A percentile compares a stretch with the other conserved stretches of the same genome.
Evolutionary conservation across 2,888 invertebrate genomes (phyloP).

Genomic region (Agrotis ipsilon): DNA sequence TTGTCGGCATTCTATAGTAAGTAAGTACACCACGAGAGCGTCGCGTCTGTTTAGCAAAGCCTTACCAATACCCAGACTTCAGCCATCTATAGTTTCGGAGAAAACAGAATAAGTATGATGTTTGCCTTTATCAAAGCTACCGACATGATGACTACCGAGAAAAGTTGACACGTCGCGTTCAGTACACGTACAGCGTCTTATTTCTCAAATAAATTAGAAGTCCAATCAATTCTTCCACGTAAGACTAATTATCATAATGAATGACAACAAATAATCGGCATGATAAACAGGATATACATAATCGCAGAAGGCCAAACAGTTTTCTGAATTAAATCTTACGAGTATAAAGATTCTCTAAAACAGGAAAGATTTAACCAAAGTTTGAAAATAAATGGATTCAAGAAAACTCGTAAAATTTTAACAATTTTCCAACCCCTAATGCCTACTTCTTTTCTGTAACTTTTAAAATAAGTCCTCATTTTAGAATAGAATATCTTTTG

Average conservation of each 20-base stretch:
- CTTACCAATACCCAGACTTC: background rate
- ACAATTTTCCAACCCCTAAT: slow-evolving; percentile 58
- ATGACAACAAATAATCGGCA: background rate
- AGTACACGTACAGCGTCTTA: slow-evolving; percentile 15
- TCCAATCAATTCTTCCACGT: slow-evolving; percentile 28
- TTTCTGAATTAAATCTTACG: too few relatives aligned
- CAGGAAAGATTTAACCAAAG: slow-evolving; percentile 50
- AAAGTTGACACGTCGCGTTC: slow-evolving; percentile 19
- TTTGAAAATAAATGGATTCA: slow-evolving; percentile 4
- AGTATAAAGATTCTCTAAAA: background rate
- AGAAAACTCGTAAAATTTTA: slow-evolving; percentile 59
- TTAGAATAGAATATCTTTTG: slow-evolving; percentile 67
- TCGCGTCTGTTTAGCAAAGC: too few relatives aligned
- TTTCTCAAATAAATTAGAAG: slow-evolving; percentile 52
- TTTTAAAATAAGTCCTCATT: slow-evolving; percentile 67
- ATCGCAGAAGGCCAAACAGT: background rate
- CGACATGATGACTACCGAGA: slow-evolving; percentile 6
- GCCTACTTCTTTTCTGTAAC: slow-evolving; percentile 44
- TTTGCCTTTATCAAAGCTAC: slow-evolving; percentile 7
- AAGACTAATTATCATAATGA: slow-evolving; percentile 13
- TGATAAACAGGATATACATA: background rate
- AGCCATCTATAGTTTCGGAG: slow-evolving; percentile 7
- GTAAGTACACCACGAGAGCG: too few relatives aligned
- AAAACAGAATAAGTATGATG: slow-evolving; percentile 13
- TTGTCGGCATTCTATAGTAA: too few relatives aligned